Percentiles rank a stretch among this genome's conserved stretches.
These are phyloP conservation scores for Cathartes aura DNA, from an alignment of 2,113 vertebrate genomes.

Conservation along the genomic window DNA sequence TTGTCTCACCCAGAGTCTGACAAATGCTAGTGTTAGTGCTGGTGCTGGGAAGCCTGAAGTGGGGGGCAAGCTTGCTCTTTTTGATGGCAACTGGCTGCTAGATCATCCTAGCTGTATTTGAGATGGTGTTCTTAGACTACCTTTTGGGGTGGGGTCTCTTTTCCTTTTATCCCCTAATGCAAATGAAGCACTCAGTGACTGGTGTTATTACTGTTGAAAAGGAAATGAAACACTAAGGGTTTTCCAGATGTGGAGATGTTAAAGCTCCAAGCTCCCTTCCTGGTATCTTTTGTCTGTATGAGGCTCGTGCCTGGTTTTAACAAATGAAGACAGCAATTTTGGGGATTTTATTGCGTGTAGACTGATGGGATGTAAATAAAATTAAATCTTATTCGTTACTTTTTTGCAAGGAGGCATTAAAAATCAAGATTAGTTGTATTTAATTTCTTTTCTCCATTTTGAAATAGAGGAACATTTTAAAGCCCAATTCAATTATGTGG, in stretches of 20 bases:
- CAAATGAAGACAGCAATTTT: background rate
- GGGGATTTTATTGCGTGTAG: background rate
- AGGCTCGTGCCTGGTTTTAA: background rate
- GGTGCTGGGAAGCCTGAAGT: background rate
- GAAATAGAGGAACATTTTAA: background rate
- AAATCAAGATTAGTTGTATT: background rate
- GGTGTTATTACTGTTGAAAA: background rate
- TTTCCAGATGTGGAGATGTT: background rate
- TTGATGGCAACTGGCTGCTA: background rate
- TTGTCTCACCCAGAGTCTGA: background rate
- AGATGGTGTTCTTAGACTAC: background rate
- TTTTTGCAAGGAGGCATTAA: background rate
- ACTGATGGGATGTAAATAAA: background rate
- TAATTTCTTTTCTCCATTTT: background rate
- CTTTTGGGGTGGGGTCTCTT: background rate
- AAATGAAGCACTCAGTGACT: background rate
- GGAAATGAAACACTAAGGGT: background rate
- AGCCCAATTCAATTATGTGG: background rate
- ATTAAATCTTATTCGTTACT: background rate
- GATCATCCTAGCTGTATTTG: background rate
- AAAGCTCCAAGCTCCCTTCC: background rate
- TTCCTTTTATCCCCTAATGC: background rate
- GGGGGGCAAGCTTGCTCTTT: background rate
- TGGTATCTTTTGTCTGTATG: background rate
- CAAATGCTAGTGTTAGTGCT: background rate